These are phyloP conservation scores for Chrysolina haemoptera DNA, from an alignment of 2,888 invertebrate species.

Conservation along the genomic window DNA sequence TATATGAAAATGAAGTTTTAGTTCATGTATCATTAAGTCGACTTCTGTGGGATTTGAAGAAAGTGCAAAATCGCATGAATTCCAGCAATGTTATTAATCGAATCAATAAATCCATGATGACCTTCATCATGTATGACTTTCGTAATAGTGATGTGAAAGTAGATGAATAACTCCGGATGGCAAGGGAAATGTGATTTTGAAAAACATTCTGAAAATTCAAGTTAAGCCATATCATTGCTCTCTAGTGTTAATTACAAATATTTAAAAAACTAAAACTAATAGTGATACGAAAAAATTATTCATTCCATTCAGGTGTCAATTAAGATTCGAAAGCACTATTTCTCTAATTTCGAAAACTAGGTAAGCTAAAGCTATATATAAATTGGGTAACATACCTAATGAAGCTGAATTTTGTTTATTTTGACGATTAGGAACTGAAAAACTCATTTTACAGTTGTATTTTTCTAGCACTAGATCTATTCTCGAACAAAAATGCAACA, in stretches of 20 bases:
- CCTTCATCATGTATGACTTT: background rate
- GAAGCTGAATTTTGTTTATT: slow-evolving; percentile 20
- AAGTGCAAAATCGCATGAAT: too few species aligned
- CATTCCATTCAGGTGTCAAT: slow-evolving; percentile 1
- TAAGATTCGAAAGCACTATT: slow-evolving; percentile 8
- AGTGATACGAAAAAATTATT: background rate
- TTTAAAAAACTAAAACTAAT: background rate
- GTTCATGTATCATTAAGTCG: too few species aligned
- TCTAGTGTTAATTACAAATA: background rate
- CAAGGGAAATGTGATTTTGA: too few species aligned
- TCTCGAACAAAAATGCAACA: slow-evolving; percentile 14
- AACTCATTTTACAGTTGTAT: slow-evolving; percentile 18
- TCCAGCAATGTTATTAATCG: background rate
- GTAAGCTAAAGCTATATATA: slow-evolving; percentile 19
- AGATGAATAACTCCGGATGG: too few species aligned
- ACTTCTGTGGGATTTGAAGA: too few species aligned
- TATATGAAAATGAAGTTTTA: too few species aligned
- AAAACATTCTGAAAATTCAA: slow-evolving; percentile 14
- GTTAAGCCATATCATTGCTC: slow-evolving; percentile 11
- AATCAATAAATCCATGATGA: background rate
- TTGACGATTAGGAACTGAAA: slow-evolving; percentile 17
- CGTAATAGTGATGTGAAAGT: background rate
- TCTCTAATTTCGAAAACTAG: background rate
- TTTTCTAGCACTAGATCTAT: slow-evolving; percentile 15
- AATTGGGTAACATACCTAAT: slow-evolving; percentile 20